phyloP scores from a whole-genome alignment of 2,888 invertebrate species.

The Priocnemis perturbator region DNA sequence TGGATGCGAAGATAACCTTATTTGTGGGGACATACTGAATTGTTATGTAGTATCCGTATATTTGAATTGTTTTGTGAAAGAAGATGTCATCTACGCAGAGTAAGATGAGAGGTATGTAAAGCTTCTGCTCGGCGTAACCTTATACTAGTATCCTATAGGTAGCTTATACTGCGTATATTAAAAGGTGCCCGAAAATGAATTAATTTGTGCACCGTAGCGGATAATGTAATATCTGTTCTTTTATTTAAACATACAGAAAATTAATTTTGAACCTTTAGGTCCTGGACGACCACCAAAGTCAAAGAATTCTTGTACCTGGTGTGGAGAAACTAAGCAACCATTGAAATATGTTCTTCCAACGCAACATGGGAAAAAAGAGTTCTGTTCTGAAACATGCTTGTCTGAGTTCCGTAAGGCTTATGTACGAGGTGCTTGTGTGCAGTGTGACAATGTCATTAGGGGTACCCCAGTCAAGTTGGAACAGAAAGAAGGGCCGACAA shows the following conservation, averaged over 20 bases:
- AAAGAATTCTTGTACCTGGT: constrained; percentile 87
- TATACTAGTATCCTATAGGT: constrained; percentile 11
- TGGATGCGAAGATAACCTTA: constrained; percentile 42
- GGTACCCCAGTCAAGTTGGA: constrained; percentile 81
- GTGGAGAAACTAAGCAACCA: constrained; percentile 88
- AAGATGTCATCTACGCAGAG: constrained; percentile 64
- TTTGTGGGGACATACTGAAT: constrained; percentile 33
- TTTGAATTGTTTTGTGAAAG: constrained; percentile 27
- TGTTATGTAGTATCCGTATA: constrained; percentile 26
- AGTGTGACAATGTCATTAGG: constrained; percentile 91
- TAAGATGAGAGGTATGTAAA: constrained; percentile 64
- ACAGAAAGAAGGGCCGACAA: constrained; percentile 78
- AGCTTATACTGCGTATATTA: background rate
- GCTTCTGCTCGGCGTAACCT: constrained; percentile 44
- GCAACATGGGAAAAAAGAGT: constrained; percentile 92
- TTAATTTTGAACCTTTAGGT: constrained; percentile 75
- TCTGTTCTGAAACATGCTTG: constrained; percentile 93
- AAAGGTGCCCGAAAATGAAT: background rate
- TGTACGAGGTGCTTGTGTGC: constrained; percentile 89
- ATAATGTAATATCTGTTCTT: background rate
- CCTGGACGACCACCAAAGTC: constrained; percentile 89
- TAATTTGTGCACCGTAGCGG: background rate
- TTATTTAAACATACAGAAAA: background rate
- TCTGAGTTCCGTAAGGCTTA: constrained; percentile 93
- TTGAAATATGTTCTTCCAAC: constrained; percentile 91